These are phyloP conservation scores for Rhamphomyia laevipes DNA, from an alignment of 2,888 invertebrate genomes.

Conservation along the genomic window DNA sequence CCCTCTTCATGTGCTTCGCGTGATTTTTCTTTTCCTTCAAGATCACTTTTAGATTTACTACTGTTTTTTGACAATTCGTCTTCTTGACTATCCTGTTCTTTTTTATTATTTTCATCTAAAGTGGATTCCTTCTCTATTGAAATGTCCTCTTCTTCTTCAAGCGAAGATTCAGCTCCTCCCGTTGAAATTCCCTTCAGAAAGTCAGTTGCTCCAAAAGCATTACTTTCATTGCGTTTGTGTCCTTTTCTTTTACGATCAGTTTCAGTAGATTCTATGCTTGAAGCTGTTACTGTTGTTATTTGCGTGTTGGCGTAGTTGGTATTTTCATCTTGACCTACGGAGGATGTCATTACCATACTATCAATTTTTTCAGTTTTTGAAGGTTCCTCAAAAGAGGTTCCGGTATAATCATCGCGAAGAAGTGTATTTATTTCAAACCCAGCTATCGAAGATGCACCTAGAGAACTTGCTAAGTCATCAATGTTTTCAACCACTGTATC, in stretches of 20 bases:
- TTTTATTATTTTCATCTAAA: conserved; percentile 2
- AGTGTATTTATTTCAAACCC: conserved; percentile 27
- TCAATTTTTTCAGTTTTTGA: conserved; percentile 12
- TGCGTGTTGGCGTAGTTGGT: conserved; percentile 15
- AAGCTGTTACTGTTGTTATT: conserved; percentile 24
- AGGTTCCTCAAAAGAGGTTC: conserved; percentile 14
- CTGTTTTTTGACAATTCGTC: neutral
- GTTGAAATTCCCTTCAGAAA: conserved; percentile 23
- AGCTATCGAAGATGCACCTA: conserved; percentile 33
- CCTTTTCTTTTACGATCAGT: conserved; percentile 36
- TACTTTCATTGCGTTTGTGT: conserved; percentile 45
- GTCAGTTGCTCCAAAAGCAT: conserved; percentile 21
- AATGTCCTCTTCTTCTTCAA: conserved; percentile 30
- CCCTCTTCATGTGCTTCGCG: conserved; percentile 25
- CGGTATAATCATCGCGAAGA: conserved; percentile 15
- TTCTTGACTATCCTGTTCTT: conserved; percentile 22
- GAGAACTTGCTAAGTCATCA: conserved; percentile 32
- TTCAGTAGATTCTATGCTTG: conserved; percentile 19
- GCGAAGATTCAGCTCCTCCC: conserved; percentile 11
- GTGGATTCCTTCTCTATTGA: conserved; percentile 7
- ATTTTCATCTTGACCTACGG: conserved; percentile 21
- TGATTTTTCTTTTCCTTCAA: neutral
- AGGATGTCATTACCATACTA: conserved; percentile 20
- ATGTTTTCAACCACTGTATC: conserved; percentile 36
- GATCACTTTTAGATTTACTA: neutral